Conservation (phyloP, 2,888 invertebrate species). For the Drosophila kanekoi region DNA sequence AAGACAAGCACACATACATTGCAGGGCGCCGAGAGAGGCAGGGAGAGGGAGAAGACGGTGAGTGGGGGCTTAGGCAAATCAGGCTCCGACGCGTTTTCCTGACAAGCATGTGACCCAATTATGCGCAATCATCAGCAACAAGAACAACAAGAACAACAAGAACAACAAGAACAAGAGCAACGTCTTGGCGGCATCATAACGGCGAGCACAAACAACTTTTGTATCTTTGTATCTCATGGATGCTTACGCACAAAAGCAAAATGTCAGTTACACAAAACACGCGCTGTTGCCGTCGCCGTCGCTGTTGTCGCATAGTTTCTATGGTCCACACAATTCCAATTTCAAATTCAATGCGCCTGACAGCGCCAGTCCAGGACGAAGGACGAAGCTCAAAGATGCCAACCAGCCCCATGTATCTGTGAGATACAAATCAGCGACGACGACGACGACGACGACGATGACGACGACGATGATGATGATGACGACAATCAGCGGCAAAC, state of each 20-base stretch:
- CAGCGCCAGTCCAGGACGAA: constrained; percentile 66
- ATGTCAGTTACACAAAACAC: constrained; percentile 75
- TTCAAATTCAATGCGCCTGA: constrained; percentile 79
- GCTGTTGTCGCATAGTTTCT: constrained; percentile 32
- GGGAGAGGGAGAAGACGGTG: background rate
- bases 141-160: constrained; percentile 28
- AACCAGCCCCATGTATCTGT: constrained; percentile 26
- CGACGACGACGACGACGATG: constrained; percentile 31
- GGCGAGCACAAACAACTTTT: constrained; percentile 58
- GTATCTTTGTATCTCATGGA: constrained; percentile 59
- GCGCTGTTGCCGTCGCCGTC: constrained; percentile 56
- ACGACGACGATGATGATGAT: constrained; percentile 35
- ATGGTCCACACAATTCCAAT: constrained; percentile 53
- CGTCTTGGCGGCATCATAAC: constrained; percentile 56
- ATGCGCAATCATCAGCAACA: constrained; percentile 70
- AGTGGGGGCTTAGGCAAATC: background rate
- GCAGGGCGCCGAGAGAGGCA: constrained; percentile 7
- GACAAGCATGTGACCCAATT: constrained; percentile 80
- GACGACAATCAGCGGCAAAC: constrained; percentile 74
- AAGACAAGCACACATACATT: constrained; percentile 19
- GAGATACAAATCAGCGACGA: constrained; percentile 65
- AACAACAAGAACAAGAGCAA: constrained; percentile 18
- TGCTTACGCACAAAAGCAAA: constrained; percentile 56
- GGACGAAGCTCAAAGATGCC: constrained; percentile 23
- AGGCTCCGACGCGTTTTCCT: constrained; percentile 56